phyloP scores from a whole-genome alignment of 2,797 vertebrate species.

The Tachyglossus aculeatus region DNA sequence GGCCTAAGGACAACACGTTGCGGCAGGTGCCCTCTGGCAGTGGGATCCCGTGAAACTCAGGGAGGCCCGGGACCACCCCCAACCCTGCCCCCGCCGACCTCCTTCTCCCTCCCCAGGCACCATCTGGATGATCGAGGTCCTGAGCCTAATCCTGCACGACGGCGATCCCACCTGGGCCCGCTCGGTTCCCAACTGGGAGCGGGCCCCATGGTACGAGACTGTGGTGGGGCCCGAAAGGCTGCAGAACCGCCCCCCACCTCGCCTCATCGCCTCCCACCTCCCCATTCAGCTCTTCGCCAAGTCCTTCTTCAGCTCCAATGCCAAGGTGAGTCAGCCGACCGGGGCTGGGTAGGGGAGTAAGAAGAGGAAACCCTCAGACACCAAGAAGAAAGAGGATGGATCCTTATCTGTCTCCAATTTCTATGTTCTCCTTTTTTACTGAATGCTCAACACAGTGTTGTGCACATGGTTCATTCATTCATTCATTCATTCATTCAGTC shows the following conservation, averaged over 20 bases:
- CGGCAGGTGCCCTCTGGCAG: too few relatives aligned
- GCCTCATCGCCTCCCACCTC: conserved; percentile 83
- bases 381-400: too few relatives aligned
- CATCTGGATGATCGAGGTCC: conserved; percentile 73
- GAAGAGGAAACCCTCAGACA: background rate
- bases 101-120: conserved; percentile 49
- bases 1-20: too few relatives aligned
- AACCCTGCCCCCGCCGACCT: accelerated
- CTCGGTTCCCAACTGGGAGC: conserved; percentile 83
- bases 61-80: too few relatives aligned
- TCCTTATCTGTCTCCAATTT: too few relatives aligned
- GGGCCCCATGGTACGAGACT: conserved; percentile 86
- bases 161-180: conserved; percentile 78
- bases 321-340: conserved; percentile 74
- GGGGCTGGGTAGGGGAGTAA: too few relatives aligned
- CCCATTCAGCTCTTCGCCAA: conserved; percentile 78
- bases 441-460: too few relatives aligned
- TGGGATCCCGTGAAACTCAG: too few relatives aligned
- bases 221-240: conserved; percentile 53
- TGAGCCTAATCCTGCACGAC: conserved; percentile 76
- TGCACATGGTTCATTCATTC: too few relatives aligned
- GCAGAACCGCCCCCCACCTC: conserved; percentile 68
- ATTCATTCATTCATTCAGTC: too few relatives aligned
- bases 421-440: too few relatives aligned
- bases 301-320: conserved; percentile 77